Evolutionary conservation across 2,797 vertebrate genomes (phyloP).

Genomic region (Onychomys leucogaster): DNA sequence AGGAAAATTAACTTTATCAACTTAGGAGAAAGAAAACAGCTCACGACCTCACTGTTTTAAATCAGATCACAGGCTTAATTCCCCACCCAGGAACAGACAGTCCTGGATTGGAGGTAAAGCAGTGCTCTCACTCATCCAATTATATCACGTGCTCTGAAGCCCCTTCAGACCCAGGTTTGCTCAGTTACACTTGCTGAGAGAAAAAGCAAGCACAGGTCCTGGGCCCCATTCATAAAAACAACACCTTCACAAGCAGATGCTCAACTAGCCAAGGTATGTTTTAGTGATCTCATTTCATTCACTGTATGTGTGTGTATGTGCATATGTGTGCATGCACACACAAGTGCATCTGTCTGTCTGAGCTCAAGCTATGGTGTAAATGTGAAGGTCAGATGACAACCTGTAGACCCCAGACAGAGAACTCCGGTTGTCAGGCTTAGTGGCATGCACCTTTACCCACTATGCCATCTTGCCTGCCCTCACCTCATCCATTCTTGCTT

Average conservation of each 20-base stretch:
- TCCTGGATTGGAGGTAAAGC: background rate
- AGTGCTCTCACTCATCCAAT: conserved; percentile 60
- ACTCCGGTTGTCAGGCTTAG: background rate
- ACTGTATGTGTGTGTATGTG: background rate
- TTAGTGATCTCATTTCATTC: conserved; percentile 72
- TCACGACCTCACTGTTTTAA: conserved; percentile 48
- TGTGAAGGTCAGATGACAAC: background rate
- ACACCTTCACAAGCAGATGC: conserved; percentile 70
- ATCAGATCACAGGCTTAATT: conserved; percentile 3
- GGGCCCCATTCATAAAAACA: conserved; percentile 34
- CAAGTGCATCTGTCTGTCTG: background rate
- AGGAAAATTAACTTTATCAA: conserved; percentile 76
- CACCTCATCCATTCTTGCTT: background rate
- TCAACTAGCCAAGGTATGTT: conserved; percentile 39
- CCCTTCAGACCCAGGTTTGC: conserved; percentile 42
- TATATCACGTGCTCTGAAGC: background rate
- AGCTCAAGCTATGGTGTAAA: background rate
- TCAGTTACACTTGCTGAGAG: conserved; percentile 68
- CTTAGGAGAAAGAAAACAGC: conserved; percentile 78
- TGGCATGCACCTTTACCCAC: background rate
- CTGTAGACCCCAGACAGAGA: too few species aligned
- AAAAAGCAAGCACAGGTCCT: conserved; percentile 61
- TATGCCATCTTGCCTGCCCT: too few species aligned
- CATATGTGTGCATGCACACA: fast-evolving
- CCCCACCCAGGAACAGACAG: background rate